These are phyloP conservation scores for Styela plicata DNA, from an alignment of 23 tunicate species.

Conservation along the genomic window DNA sequence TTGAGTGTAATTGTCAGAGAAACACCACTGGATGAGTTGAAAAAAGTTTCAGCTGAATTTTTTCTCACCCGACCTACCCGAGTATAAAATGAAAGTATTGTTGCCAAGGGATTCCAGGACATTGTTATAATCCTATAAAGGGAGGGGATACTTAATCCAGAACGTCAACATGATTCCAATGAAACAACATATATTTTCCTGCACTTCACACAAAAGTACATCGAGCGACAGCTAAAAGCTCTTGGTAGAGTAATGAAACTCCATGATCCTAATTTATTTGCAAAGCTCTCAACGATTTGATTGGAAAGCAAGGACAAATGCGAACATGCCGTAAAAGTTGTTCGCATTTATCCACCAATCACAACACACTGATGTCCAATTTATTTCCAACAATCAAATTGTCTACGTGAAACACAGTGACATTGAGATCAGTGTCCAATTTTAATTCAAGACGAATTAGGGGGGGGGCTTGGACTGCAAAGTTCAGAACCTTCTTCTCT, in stretches of 20 bases:
- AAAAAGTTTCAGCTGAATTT: too few species aligned
- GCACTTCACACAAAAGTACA: background rate
- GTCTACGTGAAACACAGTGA: background rate
- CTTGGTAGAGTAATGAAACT: background rate
- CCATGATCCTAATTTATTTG: background rate
- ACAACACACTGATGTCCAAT: background rate
- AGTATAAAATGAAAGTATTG: too few species aligned
- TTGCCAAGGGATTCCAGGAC: too few species aligned
- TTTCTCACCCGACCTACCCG: too few species aligned
- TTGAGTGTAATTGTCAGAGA: background rate
- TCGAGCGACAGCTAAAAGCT: background rate
- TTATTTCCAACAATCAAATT: background rate
- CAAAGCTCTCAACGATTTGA: background rate
- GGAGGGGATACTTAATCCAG: too few species aligned
- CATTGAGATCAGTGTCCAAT: background rate
- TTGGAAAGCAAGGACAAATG: background rate
- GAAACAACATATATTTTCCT: background rate
- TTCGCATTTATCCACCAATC: background rate
- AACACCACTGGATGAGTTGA: too few species aligned
- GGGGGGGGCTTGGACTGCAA: background rate
- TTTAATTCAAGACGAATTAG: background rate
- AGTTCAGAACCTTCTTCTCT: background rate
- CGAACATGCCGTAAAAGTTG: background rate
- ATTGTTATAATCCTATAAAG: too few species aligned
- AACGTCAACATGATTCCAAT: background rate